Conservation (phyloP, 2,797 vertebrate genomes). For the Melanotaenia nigrans region DNA sequence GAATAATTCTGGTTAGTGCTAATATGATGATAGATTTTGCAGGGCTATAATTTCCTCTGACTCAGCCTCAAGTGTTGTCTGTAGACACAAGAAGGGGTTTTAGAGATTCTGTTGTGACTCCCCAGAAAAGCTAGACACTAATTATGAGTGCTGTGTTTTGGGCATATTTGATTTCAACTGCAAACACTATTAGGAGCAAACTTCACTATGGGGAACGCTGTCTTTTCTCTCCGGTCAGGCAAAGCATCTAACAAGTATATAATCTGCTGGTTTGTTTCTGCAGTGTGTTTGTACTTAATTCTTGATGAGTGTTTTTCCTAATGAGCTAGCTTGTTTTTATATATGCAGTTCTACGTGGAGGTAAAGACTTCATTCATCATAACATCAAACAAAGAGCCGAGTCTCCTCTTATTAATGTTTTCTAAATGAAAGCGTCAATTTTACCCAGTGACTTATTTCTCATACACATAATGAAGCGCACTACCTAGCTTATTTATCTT, state of each 20-base stretch:
- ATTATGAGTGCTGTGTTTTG: slow-evolving; percentile 39
- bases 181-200: slow-evolving; percentile 38
- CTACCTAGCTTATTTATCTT: slow-evolving; percentile 76
- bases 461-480: slow-evolving; percentile 60
- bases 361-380: slow-evolving; percentile 25
- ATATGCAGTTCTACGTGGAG: slow-evolving; percentile 22
- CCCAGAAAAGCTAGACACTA: slow-evolving; percentile 29
- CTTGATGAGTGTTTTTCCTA: slow-evolving; percentile 50
- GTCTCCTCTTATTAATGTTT: slow-evolving; percentile 35
- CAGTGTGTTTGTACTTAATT: slow-evolving; percentile 58
- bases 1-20: slow-evolving; percentile 7
- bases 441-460: slow-evolving; percentile 28
- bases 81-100: background rate
- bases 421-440: slow-evolving; percentile 40
- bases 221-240: slow-evolving; percentile 39
- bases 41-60: background rate
- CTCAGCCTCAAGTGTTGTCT: background rate
- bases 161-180: slow-evolving; percentile 44
- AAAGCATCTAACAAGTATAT: slow-evolving; percentile 53
- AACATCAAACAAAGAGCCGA: slow-evolving; percentile 36
- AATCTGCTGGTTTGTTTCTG: slow-evolving; percentile 56
- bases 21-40: background rate
- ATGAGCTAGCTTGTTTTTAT: slow-evolving; percentile 48
- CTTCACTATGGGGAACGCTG: slow-evolving; percentile 22
- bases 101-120: background rate